A percentile compares a stretch with the other conserved stretches of the same genome.
Conservation (phyloP, 2,797 vertebrate species). For the Gorsachius magnificus region DNA sequence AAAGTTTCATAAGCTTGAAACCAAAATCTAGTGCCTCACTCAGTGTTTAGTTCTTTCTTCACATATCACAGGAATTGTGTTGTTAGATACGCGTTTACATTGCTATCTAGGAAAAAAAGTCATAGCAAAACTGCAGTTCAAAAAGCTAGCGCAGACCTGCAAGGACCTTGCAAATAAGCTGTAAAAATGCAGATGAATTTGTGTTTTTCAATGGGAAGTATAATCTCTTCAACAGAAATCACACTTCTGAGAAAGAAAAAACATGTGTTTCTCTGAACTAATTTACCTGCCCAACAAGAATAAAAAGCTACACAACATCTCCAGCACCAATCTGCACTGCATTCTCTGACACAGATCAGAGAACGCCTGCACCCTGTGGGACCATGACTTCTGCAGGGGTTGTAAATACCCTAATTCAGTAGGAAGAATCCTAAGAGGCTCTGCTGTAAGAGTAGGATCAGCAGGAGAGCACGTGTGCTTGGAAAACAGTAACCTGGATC, state of each 20-base stretch:
- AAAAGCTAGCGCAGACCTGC: not conserved
- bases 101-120: not conserved
- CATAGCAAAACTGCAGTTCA: not conserved
- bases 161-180: not conserved
- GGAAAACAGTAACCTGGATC: not conserved
- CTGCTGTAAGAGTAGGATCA: not conserved
- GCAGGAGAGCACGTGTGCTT: not conserved
- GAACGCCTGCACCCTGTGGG: not conserved
- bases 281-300: not conserved
- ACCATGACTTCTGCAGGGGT: not conserved
- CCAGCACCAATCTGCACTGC: rapidly evolving
- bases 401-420: not conserved
- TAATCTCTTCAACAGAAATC: constrained; percentile 2
- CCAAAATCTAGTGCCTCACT: not conserved
- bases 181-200: not conserved
- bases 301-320: not conserved
- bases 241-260: not conserved
- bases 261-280: not conserved
- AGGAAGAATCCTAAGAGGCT: not conserved
- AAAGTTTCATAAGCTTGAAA: constrained; percentile 14
- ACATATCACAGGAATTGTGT: not conserved
- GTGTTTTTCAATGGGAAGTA: not conserved
- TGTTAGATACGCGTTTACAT: not conserved
- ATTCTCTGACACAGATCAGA: not conserved
- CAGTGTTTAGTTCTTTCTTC: not conserved